A percentile compares a stretch with the other conserved stretches of the same genome.
phyloP scores from a whole-genome alignment of 2,113 vertebrate genomes.

The Cepphus grylle region DNA sequence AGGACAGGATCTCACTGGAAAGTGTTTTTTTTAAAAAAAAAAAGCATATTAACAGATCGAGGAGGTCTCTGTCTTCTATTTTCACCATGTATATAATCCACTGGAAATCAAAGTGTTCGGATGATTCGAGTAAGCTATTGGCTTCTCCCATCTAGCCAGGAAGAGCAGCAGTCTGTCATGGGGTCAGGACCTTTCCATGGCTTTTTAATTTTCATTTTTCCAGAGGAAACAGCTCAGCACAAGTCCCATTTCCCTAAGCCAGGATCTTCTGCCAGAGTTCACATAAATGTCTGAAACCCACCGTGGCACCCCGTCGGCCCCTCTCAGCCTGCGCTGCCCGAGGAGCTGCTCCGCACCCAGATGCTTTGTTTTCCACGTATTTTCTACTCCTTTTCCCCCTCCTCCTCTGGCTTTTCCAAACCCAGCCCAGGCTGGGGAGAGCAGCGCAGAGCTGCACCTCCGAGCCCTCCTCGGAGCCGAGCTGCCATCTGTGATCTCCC shows the following conservation, averaged over 20 bases:
- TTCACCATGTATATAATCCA: not conserved
- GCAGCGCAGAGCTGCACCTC: not conserved
- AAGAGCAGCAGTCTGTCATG: not conserved
- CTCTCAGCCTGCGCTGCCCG: not conserved
- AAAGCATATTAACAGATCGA: rapidly evolving
- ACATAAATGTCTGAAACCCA: not conserved
- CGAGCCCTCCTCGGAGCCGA: not conserved
- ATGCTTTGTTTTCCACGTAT: not conserved
- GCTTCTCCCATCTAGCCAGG: not conserved
- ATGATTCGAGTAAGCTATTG: not conserved
- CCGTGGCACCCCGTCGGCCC: rapidly evolving
- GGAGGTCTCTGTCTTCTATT: not conserved
- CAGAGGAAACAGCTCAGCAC: not conserved
- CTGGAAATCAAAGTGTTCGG: not conserved
- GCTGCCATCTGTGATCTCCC: not conserved
- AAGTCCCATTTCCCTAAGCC: not conserved
- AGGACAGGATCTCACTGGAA: not conserved
- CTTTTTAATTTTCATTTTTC: not conserved
- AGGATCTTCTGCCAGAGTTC: not conserved
- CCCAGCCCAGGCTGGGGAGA: not conserved
- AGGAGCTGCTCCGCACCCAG: not conserved
- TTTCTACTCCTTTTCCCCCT: not conserved
- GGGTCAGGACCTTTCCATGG: not conserved
- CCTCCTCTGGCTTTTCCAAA: not conserved
- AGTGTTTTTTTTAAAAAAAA: not conserved